Evolutionary conservation across 2,888 invertebrate genomes (phyloP), one percentile per base, ranked within the genome.

Genomic region (Pedicia rivosa): DNA sequence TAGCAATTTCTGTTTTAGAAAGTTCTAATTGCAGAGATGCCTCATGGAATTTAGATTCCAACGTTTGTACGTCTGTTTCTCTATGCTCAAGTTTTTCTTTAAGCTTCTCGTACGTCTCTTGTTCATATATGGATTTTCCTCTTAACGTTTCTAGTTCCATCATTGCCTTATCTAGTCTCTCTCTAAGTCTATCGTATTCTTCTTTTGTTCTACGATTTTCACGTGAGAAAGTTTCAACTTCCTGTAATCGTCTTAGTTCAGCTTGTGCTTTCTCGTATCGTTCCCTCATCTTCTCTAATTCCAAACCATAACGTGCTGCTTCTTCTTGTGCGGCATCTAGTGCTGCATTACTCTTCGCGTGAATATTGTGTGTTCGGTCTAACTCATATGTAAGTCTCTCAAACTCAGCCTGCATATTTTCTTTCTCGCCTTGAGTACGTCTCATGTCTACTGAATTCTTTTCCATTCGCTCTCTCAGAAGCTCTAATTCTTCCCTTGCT

Each of bases 301-400:
- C 90, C 36, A 86, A 68, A 53, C 87, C 83, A 49, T 87, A 72
- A 49, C 87, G 69, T 1, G 84, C 79, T 48, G 84, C 72, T 62
- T 91, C 91, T 55, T 91, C 90, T 56, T 88, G 87, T 36, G 81
- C 78, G 52, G 88, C 86, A 54, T 90, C 90, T 42, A 86, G 78
- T 5, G 78, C 76, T 9, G 78, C 78, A 54, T 83, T 84, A 9
- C 82, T 77, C 62, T 91, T 90, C 43, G 74, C 78, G 50, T 79
- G 74, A 53, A 88, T 87, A 40, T 82, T 78, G 63, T 88, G 86
- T 1, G 86, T 77, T 43, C 90, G 66, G 48, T 91, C 90, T 43
- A 84, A 64, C 59, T 88, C 87, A 48, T 87, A 90, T 50, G 82
- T 78, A 43, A 87, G 64, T 36, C 87, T 67, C 57, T 90, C 87